Base-by-base conservation (phyloP, 2,113 vertebrate species). In the Ifrita kowaldi region DNA sequence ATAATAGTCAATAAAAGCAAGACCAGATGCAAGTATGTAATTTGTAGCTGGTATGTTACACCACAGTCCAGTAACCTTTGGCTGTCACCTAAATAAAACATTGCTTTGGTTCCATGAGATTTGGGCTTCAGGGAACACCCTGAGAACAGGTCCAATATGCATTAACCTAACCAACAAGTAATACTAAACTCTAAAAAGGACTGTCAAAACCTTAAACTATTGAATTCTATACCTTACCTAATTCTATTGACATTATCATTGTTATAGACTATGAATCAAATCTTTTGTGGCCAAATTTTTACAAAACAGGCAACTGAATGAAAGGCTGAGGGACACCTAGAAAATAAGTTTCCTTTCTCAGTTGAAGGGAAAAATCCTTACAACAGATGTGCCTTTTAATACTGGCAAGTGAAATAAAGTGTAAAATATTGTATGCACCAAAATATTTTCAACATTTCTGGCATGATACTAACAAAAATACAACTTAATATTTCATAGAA, bases 61-160 rank as follows among this genome's bases (percentile, higher is more conserved):
- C 4, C 22, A 65, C 13, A 65, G 11, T 8, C 11, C 0, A 0
- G 28, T 41, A 67, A 62, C 3, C 7, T 65, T 60, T 27, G 15
- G 21, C 11, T 33, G 8, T 44, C 77, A 69, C 5, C 6, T 28
- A 57, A 39, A 39, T 6, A 69, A 85, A 90, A 88, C 0, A 18
- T 2, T 49, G 7, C 9, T 85, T 46, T 68, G 4, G 49, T 52
- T 80, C 77, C 3, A 47, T 2, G 7, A 86, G 27, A 65, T 56
- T 77, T 21, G 89, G 22, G 13, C 10, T 77, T 63, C 35, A 78
- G 69, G 50, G 27, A 84, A 82, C 10, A 60, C 5, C 4, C 35
- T 35, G 14, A 42, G 33, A 87, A 84, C 5, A 59, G 4, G 27
- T 59, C 19, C 11, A 46, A 26, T 35, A 50, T 7, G 7, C 4